Evolutionary conservation across 2,797 vertebrate species (phyloP).

Genomic region (Chromobotia macracanthus): DNA sequence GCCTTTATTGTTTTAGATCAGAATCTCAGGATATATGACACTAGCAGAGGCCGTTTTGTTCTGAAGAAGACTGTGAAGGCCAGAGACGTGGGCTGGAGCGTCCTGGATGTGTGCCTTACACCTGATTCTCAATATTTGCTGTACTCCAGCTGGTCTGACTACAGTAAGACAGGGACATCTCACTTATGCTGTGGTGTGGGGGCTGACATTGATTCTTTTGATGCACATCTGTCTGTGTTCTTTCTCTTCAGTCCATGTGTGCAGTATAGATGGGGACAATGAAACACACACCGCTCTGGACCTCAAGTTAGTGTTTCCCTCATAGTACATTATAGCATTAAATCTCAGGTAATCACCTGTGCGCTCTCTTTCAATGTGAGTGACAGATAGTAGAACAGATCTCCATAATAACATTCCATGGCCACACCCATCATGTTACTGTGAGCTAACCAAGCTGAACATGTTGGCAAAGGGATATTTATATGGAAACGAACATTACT

Average conservation of each 20-base stretch:
- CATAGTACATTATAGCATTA: slow-evolving; percentile 74
- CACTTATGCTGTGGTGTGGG: not conserved
- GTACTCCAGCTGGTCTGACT: slow-evolving; percentile 96
- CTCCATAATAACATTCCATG: slow-evolving; percentile 24
- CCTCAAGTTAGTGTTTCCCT: slow-evolving; percentile 86
- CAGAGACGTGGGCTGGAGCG: slow-evolving; percentile 92
- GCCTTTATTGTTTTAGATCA: slow-evolving; percentile 77
- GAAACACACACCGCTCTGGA: slow-evolving; percentile 91
- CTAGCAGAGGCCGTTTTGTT: slow-evolving; percentile 80
- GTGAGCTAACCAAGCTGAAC: not conserved
- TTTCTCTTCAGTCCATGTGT: slow-evolving; percentile 84
- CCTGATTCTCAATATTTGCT: slow-evolving; percentile 84
- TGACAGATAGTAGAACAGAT: slow-evolving; percentile 40
- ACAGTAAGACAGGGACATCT: slow-evolving; percentile 82
- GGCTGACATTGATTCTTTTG: not conserved
- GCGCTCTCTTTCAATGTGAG: slow-evolving; percentile 43
- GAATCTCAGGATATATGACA: slow-evolving; percentile 89
- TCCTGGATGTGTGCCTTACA: slow-evolving; percentile 90
- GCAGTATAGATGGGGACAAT: slow-evolving; percentile 88
- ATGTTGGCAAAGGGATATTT: slow-evolving; percentile 34
- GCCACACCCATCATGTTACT: slow-evolving; percentile 18
- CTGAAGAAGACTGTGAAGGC: slow-evolving; percentile 86
- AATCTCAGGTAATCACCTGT: slow-evolving; percentile 70
- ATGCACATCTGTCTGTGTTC: slow-evolving; percentile 23
- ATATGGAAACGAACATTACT: no score